A percentile compares a stretch with the other conserved stretches of the same genome.
These are phyloP conservation scores for Anhinga rufa DNA, from an alignment of 2,113 vertebrate species.

Conservation along the genomic window DNA sequence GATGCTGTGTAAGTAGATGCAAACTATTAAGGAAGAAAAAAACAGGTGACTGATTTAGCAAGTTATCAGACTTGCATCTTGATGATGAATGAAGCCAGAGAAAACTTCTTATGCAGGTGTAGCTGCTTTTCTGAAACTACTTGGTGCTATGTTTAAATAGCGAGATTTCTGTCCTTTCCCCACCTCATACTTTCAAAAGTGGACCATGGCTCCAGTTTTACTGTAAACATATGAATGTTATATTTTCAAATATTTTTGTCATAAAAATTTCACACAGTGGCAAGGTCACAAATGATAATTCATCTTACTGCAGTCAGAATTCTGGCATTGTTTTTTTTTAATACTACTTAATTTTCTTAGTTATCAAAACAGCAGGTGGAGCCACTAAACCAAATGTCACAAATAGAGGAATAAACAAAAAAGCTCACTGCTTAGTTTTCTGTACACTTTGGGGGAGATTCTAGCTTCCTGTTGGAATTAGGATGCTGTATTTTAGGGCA, in stretches of 20 bases:
- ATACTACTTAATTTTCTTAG: not conserved
- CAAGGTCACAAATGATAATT: not conserved
- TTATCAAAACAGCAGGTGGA: constrained; percentile 58
- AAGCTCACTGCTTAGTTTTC: not conserved
- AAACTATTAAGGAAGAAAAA: not conserved
- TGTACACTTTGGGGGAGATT: not conserved
- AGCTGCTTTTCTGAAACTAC: not conserved
- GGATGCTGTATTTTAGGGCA: not conserved
- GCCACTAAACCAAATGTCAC: constrained; percentile 3
- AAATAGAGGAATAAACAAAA: not conserved
- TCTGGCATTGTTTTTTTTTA: not conserved
- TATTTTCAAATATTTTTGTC: not conserved
- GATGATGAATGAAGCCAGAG: not conserved
- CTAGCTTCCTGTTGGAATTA: not conserved
- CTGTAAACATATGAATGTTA: too few species aligned
- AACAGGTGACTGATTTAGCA: not conserved
- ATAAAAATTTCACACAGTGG: not conserved
- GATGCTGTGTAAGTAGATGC: not conserved
- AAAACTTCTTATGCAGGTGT: not conserved
- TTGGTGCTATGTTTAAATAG: not conserved
- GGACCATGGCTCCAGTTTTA: not conserved
- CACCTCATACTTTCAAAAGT: accelerated
- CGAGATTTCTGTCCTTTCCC: not conserved
- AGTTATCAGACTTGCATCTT: not conserved
- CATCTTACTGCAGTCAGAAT: not conserved